phyloP scores from a whole-genome alignment of 2,797 vertebrate species.

The Micropoecilia bifurca region DNA sequence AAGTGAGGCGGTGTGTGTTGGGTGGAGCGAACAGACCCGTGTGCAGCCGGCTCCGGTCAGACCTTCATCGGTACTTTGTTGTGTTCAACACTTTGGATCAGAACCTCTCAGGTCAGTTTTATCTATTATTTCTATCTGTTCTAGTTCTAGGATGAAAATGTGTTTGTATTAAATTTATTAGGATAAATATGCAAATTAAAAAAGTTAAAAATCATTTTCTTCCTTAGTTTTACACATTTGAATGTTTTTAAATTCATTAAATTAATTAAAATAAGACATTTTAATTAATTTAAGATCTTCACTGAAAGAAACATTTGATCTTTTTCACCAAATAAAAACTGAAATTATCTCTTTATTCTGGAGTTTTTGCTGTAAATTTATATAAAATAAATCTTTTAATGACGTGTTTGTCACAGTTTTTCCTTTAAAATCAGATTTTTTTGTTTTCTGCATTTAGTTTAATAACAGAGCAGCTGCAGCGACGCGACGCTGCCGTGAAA shows the following conservation, averaged over 20 bases:
- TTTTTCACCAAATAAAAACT: not conserved
- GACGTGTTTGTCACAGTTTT: not conserved
- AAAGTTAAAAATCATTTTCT: not conserved
- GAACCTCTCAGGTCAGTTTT: not conserved
- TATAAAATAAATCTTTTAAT: not conserved
- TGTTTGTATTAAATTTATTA: not conserved
- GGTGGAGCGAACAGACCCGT: slow-evolving; percentile 5
- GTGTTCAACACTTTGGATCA: not conserved
- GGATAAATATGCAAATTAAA: not conserved
- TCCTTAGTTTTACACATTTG: not conserved
- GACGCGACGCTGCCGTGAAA: not conserved
- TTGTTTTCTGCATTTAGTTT: not conserved
- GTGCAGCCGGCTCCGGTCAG: not conserved
- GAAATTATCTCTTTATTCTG: not conserved
- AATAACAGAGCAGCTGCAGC: not conserved
- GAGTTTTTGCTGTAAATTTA: not conserved
- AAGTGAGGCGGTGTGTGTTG: not conserved
- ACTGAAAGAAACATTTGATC: not conserved
- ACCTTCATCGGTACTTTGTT: not conserved
- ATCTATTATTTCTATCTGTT: not conserved
- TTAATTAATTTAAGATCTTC: not conserved
- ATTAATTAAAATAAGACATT: not conserved
- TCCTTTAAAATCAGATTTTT: not conserved
- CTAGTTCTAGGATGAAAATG: not conserved
- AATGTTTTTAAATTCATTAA: not conserved